These are phyloP conservation scores for Sebastes trivittatus DNA, from an alignment of 2,797 vertebrate genomes.

Conservation along the genomic window DNA sequence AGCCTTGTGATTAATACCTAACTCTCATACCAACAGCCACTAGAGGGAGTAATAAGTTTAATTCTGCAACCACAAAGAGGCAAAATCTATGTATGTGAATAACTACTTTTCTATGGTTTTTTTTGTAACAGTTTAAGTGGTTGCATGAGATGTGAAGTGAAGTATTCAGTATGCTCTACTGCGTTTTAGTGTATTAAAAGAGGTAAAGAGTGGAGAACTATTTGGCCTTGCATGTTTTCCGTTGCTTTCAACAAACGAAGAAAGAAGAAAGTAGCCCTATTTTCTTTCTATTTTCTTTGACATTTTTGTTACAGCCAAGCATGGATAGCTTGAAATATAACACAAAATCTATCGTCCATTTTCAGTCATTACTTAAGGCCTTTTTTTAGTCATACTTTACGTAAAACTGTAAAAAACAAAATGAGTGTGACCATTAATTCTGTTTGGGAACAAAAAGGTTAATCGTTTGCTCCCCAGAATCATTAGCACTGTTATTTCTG, in stretches of 20 bases:
- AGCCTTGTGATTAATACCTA: not conserved
- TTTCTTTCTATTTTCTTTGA: not conserved
- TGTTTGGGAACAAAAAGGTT: not conserved
- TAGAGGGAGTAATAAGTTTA: not conserved
- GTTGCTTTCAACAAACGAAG: not conserved
- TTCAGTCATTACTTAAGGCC: not conserved
- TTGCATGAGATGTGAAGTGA: not conserved
- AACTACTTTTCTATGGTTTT: not conserved
- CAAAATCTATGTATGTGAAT: not conserved
- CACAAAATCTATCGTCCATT: not conserved
- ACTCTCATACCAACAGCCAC: not conserved
- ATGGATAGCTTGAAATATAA: not conserved
- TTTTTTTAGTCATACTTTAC: not conserved
- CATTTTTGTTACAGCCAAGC: not conserved
- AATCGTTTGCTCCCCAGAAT: not conserved
- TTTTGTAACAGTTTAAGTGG: not conserved
- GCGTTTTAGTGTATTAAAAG: not conserved
- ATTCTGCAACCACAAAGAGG: not conserved
- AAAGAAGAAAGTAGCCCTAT: not conserved
- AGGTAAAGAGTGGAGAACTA: not conserved
- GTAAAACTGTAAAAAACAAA: not conserved
- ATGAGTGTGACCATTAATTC: not conserved
- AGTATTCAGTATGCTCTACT: not conserved
- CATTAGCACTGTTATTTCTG: not conserved
- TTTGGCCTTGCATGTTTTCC: not conserved